phyloP scores from a whole-genome alignment of 2,797 vertebrate genomes.

The Argentina silus region DNA sequence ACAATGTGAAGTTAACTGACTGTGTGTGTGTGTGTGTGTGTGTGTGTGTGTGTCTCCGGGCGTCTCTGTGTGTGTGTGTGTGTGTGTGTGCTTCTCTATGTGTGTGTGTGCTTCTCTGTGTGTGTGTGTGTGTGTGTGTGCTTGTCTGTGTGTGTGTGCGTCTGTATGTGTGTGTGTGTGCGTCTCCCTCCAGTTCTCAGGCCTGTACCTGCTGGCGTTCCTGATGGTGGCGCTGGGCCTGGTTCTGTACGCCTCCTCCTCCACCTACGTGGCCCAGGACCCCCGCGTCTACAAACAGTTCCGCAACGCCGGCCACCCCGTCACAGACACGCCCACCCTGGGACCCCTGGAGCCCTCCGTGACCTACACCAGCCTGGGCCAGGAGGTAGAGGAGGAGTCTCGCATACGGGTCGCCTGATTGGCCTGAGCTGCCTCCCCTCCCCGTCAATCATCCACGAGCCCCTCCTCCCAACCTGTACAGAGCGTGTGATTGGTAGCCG shows the following conservation, averaged over 20 bases:
- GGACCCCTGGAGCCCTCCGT: slow-evolving; percentile 88
- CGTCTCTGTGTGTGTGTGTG: neutral
- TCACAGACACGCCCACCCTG: slow-evolving; percentile 75
- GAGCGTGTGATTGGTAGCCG: slow-evolving; percentile 16
- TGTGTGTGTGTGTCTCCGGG: neutral
- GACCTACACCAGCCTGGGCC: slow-evolving; percentile 90
- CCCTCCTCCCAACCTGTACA: slow-evolving; percentile 16
- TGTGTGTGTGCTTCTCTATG: neutral
- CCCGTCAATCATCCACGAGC: slow-evolving; percentile 34
- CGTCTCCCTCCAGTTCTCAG: slow-evolving; percentile 84
- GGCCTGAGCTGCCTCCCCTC: slow-evolving; percentile 14
- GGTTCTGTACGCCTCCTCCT: slow-evolving; percentile 89
- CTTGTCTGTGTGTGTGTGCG: neutral
- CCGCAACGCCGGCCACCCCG: slow-evolving; percentile 84
- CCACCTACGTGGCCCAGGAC: slow-evolving; percentile 92
- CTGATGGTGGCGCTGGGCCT: slow-evolving; percentile 90
- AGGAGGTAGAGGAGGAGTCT: slow-evolving; percentile 88
- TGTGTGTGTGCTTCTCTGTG: neutral
- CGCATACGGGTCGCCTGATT: slow-evolving; percentile 84
- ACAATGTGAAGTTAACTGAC: neutral
- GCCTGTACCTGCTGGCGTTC: slow-evolving; percentile 92
- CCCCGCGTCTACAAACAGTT: slow-evolving; percentile 96
- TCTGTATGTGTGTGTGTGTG: neutral
- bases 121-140: neutral
- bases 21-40: neutral